Base-by-base conservation (phyloP, 2,888 invertebrate species). In the Ectropis crepuscularia region DNA sequence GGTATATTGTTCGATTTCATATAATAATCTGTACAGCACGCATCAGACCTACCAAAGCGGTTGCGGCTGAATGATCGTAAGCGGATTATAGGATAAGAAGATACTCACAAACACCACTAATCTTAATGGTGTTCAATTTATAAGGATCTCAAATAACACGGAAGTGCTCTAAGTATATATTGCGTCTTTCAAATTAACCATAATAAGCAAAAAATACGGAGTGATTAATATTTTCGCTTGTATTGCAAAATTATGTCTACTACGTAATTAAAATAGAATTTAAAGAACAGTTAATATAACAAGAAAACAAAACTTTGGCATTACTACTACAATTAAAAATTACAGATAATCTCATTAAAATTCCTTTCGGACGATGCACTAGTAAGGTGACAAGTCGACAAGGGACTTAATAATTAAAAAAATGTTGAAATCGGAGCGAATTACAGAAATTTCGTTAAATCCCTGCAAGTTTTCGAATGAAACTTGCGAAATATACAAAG, bases 401-500 rank as follows among this genome's bases (percentile, higher is more conserved):
- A 47, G 51, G 61, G 51, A 58, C 60, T 77, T 71, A 77, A 75
- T 83, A 77, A 83, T 86, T 85, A 85, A 80, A 80, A 74, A 71
- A 68, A 71, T 87, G 81, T 75, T 74, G 86, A 87, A 90, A 90
- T 80, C 81, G 76, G 84, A 84, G 79, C 82, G 77, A 73, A 74
- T 28, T 45, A 75, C 49, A 80, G 81, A 81, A 82, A 80, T 83
- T 79, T 73, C 78, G 82, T 83, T 83, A 85, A 82, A 84, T 82
- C 80, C 83, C 84, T 83, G 79, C 81, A 78, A 77, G 79, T 84
- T 85, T 82, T 79, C 74, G 76, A 76, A 74, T 72, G 72, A 78
- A 75, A 62, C 74, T 89, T 86, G 77, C 80, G 86, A 81, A 87
- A 83, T 72, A 58, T 68, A 71, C 74, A 87, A 89, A 90, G 88